Evolutionary conservation across 2,113 vertebrate genomes (phyloP).

Genomic region (Nerophis lumbriciformis): DNA sequence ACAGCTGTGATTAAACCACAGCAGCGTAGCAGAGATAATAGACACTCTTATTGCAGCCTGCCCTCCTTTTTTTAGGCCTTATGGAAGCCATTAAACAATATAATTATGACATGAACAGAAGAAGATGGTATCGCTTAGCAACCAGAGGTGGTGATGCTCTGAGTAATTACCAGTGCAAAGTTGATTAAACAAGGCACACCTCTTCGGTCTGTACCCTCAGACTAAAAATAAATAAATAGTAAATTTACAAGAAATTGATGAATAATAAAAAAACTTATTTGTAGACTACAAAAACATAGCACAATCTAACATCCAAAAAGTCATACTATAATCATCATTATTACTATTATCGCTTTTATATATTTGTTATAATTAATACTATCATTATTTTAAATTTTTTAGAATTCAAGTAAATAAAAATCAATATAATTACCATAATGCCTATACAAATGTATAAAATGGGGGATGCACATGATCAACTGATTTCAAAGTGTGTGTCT

Average conservation of each 20-base stretch:
- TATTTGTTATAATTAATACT: too few relatives aligned
- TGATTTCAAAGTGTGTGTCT: neutral
- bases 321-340: too few relatives aligned
- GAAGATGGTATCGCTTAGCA: slow-evolving; percentile 36
- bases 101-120: neutral
- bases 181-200: neutral
- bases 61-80: neutral
- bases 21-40: neutral
- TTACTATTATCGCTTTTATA: too few relatives aligned
- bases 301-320: too few relatives aligned
- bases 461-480: too few relatives aligned
- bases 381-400: too few relatives aligned
- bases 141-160: slow-evolving; percentile 44
- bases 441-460: too few relatives aligned
- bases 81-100: slow-evolving; percentile 12
- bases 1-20: neutral
- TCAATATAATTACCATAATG: too few relatives aligned
- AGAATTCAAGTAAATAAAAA: too few relatives aligned
- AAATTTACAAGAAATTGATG: neutral
- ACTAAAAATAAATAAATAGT: slow-evolving; percentile 7
- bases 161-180: neutral
- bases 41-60: neutral
- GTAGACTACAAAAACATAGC: too few relatives aligned
- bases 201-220: too few relatives aligned
- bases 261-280: too few relatives aligned